phyloP scores from a whole-genome alignment of 1,140 invertebrate genomes.

The Eubasilissa regina region DNA sequence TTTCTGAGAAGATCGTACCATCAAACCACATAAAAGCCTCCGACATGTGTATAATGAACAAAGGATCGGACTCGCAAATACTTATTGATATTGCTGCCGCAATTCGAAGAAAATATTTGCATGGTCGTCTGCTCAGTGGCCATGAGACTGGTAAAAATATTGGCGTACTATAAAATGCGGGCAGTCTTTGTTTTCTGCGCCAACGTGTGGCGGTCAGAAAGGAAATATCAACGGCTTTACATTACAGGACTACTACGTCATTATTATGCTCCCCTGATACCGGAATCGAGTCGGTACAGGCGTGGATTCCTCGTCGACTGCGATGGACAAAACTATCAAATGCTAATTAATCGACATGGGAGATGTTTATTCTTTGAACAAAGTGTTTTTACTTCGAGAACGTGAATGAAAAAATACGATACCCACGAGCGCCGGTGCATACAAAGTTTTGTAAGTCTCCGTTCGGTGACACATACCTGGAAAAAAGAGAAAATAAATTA shows the following conservation, averaged over 20 bases:
- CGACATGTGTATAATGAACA: constrained; percentile 25
- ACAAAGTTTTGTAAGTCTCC: too few relatives aligned
- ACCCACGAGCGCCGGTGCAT: too few relatives aligned
- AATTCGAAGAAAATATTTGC: constrained; percentile 51
- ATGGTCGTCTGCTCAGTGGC: constrained; percentile 49
- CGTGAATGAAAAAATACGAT: too few relatives aligned
- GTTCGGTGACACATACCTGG: too few relatives aligned
- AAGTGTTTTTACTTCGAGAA: too few relatives aligned
- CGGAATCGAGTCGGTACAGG: neutral
- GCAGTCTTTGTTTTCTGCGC: constrained; percentile 32
- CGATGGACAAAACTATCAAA: too few relatives aligned
- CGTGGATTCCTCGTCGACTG: neutral
- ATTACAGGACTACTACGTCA: constrained; percentile 19
- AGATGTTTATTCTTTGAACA: too few relatives aligned
- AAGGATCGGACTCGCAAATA: constrained; percentile 26
- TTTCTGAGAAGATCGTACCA: constrained; percentile 25
- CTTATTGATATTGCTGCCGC: constrained; percentile 46
- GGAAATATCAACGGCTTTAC: constrained; percentile 5
- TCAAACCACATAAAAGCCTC: constrained; percentile 24
- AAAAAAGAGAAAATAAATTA: too few relatives aligned
- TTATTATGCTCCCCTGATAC: constrained; percentile 29
- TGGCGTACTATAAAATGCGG: constrained; percentile 22
- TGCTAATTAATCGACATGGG: too few relatives aligned
- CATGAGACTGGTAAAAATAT: constrained; percentile 38
- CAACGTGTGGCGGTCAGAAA: constrained; percentile 23